Evolutionary conservation across 2,888 invertebrate genomes (phyloP), one percentile per base, ranked within the genome.

Genomic region (Urechis unicinctus): DNA sequence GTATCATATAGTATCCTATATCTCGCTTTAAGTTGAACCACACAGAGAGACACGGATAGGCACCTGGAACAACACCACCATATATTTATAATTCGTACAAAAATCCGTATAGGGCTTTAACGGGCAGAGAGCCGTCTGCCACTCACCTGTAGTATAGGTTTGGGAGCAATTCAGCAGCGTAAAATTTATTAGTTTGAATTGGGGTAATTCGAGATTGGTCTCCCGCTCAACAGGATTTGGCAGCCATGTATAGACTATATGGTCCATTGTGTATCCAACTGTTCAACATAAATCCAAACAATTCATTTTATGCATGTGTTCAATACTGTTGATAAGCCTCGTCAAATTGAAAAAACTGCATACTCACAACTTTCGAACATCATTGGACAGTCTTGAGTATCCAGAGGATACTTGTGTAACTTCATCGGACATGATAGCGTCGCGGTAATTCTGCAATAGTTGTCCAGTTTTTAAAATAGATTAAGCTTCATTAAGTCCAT

Each of bases 311-410:
- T 3, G 17, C 6, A 36, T 36, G 9, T 36, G 36, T 36, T 36
- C 9, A 6, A 36, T 36, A 36, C 13, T 36, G 17, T 36, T 13
- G 9, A 36, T 49, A 6, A 22, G 29, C 6, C 13, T n/a, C n/a
- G n/a, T n/a, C n/a, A n/a, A n/a, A n/a, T n/a, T n/a, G n/a, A n/a
- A n/a, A n/a, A 36, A 9, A 36, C 36, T 36, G 9, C 17, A 36
- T 55, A 70, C 73, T 71, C 57, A 74, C 74, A 75, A 56, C 74
- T 74, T 59, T 74, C 72, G 49, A 75, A 67, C 47, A 69, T 61
- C 60, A 75, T 66, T 2, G 70, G 68, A 57, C 74, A 74, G 2
- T 45, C 59, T 55, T 74, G 74, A 3, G 67, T 66, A 59, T 75
- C 74, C 30, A 74, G 55, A 0, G 75, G 75, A 55, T 73, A 75